Conservation (phyloP, 2,113 vertebrate genomes). For the Fukomys damarensis region DNA sequence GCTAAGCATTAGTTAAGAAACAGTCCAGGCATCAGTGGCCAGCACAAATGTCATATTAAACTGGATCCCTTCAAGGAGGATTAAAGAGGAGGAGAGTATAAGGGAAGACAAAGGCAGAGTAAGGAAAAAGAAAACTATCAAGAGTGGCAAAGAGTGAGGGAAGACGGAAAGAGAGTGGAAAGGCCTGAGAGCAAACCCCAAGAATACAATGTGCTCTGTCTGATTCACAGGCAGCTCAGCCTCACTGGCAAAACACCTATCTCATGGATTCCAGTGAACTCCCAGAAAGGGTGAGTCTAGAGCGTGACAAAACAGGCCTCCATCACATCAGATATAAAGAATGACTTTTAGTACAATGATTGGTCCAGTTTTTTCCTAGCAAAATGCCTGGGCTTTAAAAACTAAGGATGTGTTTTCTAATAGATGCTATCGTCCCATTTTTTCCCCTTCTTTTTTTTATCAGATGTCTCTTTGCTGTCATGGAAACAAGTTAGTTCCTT, state of each 20-base stretch:
- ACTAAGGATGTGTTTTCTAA: constrained; percentile 69
- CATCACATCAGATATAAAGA: background rate
- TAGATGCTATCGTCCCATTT: background rate
- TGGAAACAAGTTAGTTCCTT: constrained; percentile 77
- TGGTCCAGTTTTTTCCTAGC: background rate
- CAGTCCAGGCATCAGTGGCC: background rate
- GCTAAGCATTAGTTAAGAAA: background rate
- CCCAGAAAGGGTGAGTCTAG: background rate
- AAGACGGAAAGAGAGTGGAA: background rate
- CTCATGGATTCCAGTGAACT: background rate
- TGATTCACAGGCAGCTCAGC: background rate
- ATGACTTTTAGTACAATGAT: background rate
- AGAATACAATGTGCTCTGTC: background rate
- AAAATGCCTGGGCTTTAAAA: constrained; percentile 12
- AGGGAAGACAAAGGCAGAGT: background rate
- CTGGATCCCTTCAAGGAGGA: background rate
- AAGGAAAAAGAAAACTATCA: background rate
- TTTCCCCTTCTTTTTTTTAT: constrained; percentile 2
- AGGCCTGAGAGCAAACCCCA: background rate
- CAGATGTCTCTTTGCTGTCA: constrained; percentile 69
- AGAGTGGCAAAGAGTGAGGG: background rate
- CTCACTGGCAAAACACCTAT: background rate
- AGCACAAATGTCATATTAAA: background rate
- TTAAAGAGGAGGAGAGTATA: background rate
- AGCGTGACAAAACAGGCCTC: background rate